Base-by-base conservation (phyloP, 2,113 vertebrate genomes). In the Psettodes erumei region DNA sequence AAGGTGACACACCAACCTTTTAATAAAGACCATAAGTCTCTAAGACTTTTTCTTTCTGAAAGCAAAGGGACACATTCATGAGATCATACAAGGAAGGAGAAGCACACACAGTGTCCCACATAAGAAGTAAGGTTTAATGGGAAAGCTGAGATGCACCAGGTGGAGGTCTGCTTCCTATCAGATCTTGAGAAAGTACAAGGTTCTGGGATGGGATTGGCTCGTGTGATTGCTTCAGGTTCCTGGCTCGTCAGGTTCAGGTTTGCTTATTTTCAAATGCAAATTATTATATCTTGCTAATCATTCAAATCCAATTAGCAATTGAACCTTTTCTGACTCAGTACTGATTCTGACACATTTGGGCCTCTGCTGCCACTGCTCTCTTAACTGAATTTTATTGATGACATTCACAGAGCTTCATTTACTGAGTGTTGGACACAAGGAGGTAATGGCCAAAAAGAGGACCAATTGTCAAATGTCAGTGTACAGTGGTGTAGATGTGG, bases 21-120 rank as follows among this genome's bases (percentile, higher is more conserved):
- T 97, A 97, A 96, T 96, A 97, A 96, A 96, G 95, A 96, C 94
- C 95, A 98, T 97, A 97, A 97, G 95, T 98, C 96, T 96, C 91
- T 75, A 67, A 84, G 86, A 93, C 91, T 86, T 95, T 84, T 94
- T 95, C 62, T 79, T 38, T 96, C 94, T 94, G 92, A 94, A 95
- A 95, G 94, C 93, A 95, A 94, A 95, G 93, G 21, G 38, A 48
- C 25, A 53, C 50, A 12, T 45, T 32, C 18, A 66, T 5, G 45
- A 58, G 5, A 66, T 21, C 18, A 38, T 37, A 33, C 1, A 32
- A 25, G 35, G 38, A 63, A 51, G 37, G 40, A 51, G 35, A 11
- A 65, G 10, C 54, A 74, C n/a, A 53, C 11, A 32, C 60, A 50
- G 18, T 25, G 47, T 63, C 51, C 19, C 18, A 28, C 23, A 18